A percentile compares a stretch with the other conserved stretches of the same genome.
Conservation (phyloP, 2,888 invertebrate species). For the Panzeria rudis region DNA sequence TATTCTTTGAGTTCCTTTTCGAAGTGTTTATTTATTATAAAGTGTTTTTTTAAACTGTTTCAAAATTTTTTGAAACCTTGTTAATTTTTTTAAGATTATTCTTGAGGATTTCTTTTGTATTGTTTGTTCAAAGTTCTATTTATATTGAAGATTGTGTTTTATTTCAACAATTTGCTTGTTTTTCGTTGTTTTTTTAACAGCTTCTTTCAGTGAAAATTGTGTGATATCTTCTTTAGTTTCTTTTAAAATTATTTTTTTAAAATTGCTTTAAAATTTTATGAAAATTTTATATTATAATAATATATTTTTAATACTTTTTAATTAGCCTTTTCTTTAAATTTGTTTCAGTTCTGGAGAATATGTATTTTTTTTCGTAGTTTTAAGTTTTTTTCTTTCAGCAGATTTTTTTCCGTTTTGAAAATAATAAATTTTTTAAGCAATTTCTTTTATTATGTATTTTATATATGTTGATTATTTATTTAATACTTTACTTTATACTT, state of each 20-base stretch:
- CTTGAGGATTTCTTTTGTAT: not conserved
- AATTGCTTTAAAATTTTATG: not conserved
- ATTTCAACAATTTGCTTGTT: conserved; percentile 20
- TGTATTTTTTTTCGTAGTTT: not conserved
- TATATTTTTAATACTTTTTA: conserved; percentile 1
- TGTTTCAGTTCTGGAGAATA: not conserved
- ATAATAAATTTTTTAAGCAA: conserved; percentile 4
- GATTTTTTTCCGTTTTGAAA: conserved; percentile 3
- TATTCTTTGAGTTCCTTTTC: not conserved
- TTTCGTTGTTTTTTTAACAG: not conserved
- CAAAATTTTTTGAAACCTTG: conserved; percentile 41
- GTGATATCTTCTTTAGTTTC: not conserved
- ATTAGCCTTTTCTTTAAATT: not conserved
- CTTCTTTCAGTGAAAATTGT: conserved; percentile 20
- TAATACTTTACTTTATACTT: not conserved
- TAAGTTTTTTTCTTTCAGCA: not conserved
- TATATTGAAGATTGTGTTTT: conserved; percentile 39
- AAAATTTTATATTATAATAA: not conserved
- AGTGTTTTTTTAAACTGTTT: conserved; percentile 26
- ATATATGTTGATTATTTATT: too few relatives aligned
- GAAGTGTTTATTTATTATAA: not conserved
- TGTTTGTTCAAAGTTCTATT: conserved; percentile 40
- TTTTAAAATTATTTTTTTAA: not conserved
- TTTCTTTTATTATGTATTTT: not conserved
- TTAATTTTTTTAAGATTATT: not conserved